Evolutionary conservation across 2,888 invertebrate genomes (phyloP).

Genomic region (Plebejus melissa): DNA sequence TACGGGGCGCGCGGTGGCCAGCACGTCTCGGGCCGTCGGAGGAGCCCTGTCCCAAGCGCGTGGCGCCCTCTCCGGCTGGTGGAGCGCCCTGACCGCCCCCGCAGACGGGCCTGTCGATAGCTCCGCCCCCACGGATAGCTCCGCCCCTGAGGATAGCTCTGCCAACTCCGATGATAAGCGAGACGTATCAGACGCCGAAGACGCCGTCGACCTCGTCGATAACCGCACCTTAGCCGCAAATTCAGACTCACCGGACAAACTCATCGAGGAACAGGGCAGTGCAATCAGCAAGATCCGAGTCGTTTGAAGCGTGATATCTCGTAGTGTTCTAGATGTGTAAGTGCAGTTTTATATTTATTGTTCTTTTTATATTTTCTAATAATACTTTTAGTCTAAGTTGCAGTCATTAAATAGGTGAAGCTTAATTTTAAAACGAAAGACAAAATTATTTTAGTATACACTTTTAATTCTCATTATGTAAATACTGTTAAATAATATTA

Average conservation of each 20-base stretch:
- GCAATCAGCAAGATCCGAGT: constrained; percentile 56
- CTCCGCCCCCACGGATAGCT: constrained; percentile 33
- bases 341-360: constrained; percentile 31
- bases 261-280: constrained; percentile 49
- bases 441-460: constrained; percentile 14
- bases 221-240: constrained; percentile 31
- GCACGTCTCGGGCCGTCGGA: constrained; percentile 77
- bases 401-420: constrained; percentile 13
- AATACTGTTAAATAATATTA: constrained; percentile 19
- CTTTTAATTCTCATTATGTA: constrained; percentile 18
- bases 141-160: constrained; percentile 34
- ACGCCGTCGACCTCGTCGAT: constrained; percentile 39
- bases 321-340: constrained; percentile 30
- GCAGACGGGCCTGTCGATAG: constrained; percentile 38
- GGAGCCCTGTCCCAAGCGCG: constrained; percentile 93
- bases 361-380: constrained; percentile 27
- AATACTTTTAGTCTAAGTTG: constrained; percentile 1
- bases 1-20: constrained; percentile 92
- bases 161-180: constrained; percentile 17
- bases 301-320: constrained; percentile 43
- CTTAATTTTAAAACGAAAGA: constrained; percentile 16
- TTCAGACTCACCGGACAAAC: constrained; percentile 39
- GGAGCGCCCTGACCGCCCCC: constrained; percentile 80
- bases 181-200: constrained; percentile 46
- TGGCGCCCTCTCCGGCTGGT: constrained; percentile 92